Evolutionary conservation across 92 coral and sea anemone species (phyloP), one percentile per base, ranked within the genome.

Genomic region (Meandrina meandrites): DNA sequence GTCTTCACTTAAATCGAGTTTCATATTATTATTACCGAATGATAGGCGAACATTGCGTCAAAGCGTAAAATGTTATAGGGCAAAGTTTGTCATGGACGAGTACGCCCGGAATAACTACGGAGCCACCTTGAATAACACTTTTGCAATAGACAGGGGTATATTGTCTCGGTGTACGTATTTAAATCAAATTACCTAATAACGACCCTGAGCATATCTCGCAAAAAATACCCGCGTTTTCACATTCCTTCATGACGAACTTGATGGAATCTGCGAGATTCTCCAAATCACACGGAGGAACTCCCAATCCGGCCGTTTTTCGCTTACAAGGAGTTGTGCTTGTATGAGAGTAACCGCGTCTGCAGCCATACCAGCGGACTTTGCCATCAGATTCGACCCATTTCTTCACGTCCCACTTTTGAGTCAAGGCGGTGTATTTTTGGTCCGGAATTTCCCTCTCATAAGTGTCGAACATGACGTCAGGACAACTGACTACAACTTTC

Each of bases 201-300:
- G 98, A 93, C 48, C 98, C 99, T 57, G 93, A 98, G 85, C 92
- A 92, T 13, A 96, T 76, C 76, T 96, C 98, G 82, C 99, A 94
- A 78, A 93, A 96, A 79, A 96, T 35, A 10, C 98, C 99, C 8
- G 98, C 96, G 22, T 96, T 88, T 71, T 96, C 98, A 48, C 99
- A 96, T 75, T 93, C 95, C 58, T 88, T 92, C 98, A 94, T 96
- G 31, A 96, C 88, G 70, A 96, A 91, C 84, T 96, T 96, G 66
- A 96, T 84, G n/a, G 96, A 96, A 62, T 96, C 98, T 14, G 98
- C 98, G 0, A 96, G 92, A 78, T 96, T 96, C 70, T 95, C 98
- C 42, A 94, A 88, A 54, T 96, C 98, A 54, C 98, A 96, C 0
- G 98, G 98, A 4, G 98, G 96, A 5, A 94, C 96, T n/a, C n/a